Base-by-base conservation (phyloP, 64 coral and sea anemone species). In the Stichodactyla mertensii region DNA sequence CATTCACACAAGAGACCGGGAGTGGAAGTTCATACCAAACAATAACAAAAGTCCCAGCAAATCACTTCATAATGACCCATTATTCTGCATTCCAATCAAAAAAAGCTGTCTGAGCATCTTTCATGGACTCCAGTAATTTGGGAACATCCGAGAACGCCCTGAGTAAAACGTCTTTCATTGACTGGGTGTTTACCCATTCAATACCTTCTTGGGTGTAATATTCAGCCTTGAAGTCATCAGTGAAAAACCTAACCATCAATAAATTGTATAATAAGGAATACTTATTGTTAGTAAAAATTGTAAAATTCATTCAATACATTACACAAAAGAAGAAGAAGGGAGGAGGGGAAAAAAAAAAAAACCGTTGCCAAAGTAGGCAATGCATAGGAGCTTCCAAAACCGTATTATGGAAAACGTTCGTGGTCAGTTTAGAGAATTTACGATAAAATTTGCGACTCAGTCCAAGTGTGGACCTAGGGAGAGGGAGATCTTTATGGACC, bases 161-260 rank as follows among this genome's bases (percentile, higher is more conserved):
- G 4, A 96, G 83, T 31, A 96, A 55, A 36, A 96, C 58, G 12
- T 90, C 80, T 59, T 96, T 96, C 91, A 96, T 90, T 4, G 85
- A 89, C 51, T 82, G 89, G 16, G 27, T 78, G 70, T 80, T 85
- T 64, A 96, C 80, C 94, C 94, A 96, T 16, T 93, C 52, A 10
- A 96, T n/a, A 4, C 94, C 94, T 16, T 77, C 87, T 80, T 90
- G 81, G 4, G 94, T 96, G 86, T 96, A 96, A 53, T 90, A 96
- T 64, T 96, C 88, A 19, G 86, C 80, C 6, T 89, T 96, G 88
- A 86, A 96, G 86, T 96, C 94, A 62, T 93, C 86, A 0, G 91
- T 93, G 19, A 96, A 87, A 85, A 96, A 96, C 84, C 94, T 96
- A 60, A 31, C 2, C 8, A 58, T 58, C 14, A 15, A 58, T 45